A percentile compares a stretch with the other conserved stretches of the same genome.
These are phyloP conservation scores for Cataglyphis altisquamis DNA, from an alignment of 2,888 invertebrate species.

Conservation along the genomic window DNA sequence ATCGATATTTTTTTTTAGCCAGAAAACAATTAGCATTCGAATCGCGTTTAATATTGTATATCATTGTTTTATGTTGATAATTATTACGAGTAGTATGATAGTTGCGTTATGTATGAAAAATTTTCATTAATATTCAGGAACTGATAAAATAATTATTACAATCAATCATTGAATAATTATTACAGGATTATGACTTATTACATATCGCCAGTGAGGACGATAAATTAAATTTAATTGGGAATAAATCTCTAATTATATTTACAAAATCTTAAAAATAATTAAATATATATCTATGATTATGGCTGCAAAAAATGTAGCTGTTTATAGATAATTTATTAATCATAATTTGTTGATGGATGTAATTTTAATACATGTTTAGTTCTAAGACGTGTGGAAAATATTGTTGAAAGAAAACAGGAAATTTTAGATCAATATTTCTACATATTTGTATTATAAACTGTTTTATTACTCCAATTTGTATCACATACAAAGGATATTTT, in stretches of 20 bases:
- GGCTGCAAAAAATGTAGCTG: background rate
- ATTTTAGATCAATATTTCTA: constrained; percentile 5
- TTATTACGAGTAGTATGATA: background rate
- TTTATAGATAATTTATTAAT: background rate
- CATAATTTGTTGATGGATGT: background rate
- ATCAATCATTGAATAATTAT: background rate
- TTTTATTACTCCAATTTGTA: constrained; percentile 2
- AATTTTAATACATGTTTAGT: background rate
- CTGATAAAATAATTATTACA: no score
- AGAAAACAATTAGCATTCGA: background rate
- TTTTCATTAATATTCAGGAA: no score
- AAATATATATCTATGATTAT: constrained; percentile 14
- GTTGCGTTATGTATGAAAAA: no score
- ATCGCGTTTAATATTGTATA: background rate
- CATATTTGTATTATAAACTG: background rate
- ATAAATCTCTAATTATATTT: constrained; percentile 19
- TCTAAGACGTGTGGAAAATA: background rate
- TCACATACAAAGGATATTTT: background rate
- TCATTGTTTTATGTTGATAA: background rate
- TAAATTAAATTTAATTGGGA: background rate
- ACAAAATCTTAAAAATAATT: background rate
- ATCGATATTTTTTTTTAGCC: background rate
- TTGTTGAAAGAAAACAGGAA: background rate
- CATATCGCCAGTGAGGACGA: background rate
- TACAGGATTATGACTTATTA: background rate